Conservation (phyloP, 2,888 invertebrate species). For the Macrosiphum euphorbiae region DNA sequence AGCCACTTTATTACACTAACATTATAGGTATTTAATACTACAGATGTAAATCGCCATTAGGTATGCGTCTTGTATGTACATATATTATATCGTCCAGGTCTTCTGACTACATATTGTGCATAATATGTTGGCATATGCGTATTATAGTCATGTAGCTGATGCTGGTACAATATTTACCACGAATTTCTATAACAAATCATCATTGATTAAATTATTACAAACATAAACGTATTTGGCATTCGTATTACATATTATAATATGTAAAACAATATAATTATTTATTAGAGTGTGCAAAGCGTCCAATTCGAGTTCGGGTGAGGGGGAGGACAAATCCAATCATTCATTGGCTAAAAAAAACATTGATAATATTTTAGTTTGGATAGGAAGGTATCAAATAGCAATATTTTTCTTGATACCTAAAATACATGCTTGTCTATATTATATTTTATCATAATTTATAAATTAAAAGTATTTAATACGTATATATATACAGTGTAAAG, state of each 20-base stretch:
- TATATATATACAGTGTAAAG: background rate
- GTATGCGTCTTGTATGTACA: too few species aligned
- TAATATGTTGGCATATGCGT: too few species aligned
- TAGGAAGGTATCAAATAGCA: background rate
- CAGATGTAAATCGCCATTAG: background rate
- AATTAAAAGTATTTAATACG: background rate
- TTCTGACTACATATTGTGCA: too few species aligned
- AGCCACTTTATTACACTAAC: background rate
- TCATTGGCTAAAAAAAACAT: background rate
- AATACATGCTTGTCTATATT: background rate
- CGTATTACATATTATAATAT: background rate
- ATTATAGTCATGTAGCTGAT: too few species aligned
- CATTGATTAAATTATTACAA: background rate
- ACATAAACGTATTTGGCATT: background rate
- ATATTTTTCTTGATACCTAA: background rate
- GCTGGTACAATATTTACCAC: background rate
- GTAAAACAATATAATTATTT: too few species aligned
- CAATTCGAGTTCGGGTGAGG: background rate
- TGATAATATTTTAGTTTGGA: background rate
- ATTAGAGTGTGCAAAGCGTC: background rate
- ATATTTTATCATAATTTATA: background rate
- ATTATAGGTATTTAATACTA: background rate
- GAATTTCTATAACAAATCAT: background rate
- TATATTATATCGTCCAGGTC: background rate
- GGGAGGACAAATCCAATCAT: background rate